Evolutionary conservation across 2,888 invertebrate genomes (phyloP), one percentile per base, ranked within the genome.

Genomic region (Scaptomyza tumidula): DNA sequence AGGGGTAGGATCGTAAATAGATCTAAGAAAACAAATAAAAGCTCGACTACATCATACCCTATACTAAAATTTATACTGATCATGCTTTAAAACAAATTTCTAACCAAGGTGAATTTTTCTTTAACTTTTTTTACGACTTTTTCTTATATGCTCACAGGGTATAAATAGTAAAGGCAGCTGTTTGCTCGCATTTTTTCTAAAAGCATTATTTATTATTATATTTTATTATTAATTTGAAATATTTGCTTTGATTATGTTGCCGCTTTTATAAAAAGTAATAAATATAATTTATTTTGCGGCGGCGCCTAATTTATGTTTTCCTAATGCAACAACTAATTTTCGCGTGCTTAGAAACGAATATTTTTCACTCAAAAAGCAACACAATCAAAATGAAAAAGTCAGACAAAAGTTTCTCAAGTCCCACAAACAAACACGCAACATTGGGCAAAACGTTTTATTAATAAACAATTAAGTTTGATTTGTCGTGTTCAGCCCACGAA

Each of bases 381-480:
- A 33, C 19, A 19, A 19, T 1, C 1, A 19, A 19, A 41, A 48
- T 43, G 5, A 65, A 53, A 3, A 65, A 53, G 24, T 24, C 24
- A 5, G 13, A 48, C 31, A 66, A 48, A 37, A 43, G 44, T 62
- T 35, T 31, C 0, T n/a, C 37, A 4, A 37, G 6, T 37, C 13
- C 35, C 13, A 24, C 61, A 65, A 13, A 54, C 43, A 43, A 48
- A 31, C 68, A 69, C 65, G 63, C 82, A 72, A 68, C 83, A 86
- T 80, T 85, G 72, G 73, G 78, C 71, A 80, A 86, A 88, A 84
- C 81, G 85, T 88, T 88, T 86, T 86, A 89, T 86, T 89, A 89
- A 89, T 82, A 78, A 86, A 78, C 82, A 89, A 90, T 89, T 87
- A 78, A 89, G 79, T 87, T 86, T 88, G 84, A 88, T 89, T 89